A percentile compares a stretch with the other conserved stretches of the same genome.
Conservation (phyloP, 2,113 vertebrate genomes). For the Cavia aperea region DNA sequence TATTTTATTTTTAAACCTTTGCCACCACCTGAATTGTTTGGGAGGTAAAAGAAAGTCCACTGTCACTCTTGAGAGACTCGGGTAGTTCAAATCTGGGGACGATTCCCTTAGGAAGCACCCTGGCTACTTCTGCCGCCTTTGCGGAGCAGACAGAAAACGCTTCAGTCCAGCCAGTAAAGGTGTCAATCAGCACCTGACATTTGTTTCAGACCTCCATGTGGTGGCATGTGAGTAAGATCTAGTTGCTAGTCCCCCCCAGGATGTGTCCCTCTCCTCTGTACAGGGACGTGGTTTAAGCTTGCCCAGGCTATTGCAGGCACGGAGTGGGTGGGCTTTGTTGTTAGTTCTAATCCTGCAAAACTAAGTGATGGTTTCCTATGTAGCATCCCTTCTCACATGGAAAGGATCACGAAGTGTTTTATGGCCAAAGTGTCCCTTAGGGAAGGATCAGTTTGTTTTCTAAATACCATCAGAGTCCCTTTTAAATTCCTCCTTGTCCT, state of each 20-base stretch:
- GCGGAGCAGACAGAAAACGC: neutral
- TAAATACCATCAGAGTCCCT: neutral
- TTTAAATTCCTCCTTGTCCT: neutral
- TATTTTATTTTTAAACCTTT: too few relatives aligned
- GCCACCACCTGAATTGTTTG: too few relatives aligned
- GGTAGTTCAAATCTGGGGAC: too few relatives aligned
- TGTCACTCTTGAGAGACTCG: too few relatives aligned
- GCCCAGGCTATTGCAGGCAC: neutral
- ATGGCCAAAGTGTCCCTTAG: neutral
- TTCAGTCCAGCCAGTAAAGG: neutral
- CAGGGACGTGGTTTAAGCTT: neutral
- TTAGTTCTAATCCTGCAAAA: neutral
- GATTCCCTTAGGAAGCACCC: too few relatives aligned
- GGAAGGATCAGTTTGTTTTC: neutral
- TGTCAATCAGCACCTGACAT: neutral
- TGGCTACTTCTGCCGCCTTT: too few relatives aligned
- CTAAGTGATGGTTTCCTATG: neutral
- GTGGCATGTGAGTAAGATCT: neutral
- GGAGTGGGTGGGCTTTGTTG: neutral
- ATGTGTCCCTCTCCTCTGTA: neutral
- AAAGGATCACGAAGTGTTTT: neutral
- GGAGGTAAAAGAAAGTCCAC: too few relatives aligned
- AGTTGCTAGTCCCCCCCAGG: neutral
- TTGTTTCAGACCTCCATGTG: neutral
- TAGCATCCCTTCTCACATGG: neutral